Conservation (phyloP, 2,888 invertebrate genomes). For the Hypomecis punctinalis region DNA sequence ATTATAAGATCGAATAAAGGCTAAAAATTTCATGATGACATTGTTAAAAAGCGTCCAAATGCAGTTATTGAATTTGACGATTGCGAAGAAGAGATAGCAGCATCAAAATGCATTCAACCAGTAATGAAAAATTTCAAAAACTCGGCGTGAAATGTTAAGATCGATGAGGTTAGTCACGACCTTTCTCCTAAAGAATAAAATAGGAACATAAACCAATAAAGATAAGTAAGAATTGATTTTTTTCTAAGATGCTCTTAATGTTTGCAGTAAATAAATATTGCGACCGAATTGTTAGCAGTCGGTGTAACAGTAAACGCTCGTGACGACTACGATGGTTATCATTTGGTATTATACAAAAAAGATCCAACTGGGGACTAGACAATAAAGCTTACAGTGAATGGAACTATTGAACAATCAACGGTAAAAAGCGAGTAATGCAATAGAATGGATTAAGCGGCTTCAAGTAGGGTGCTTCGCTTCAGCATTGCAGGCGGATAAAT, state of each 20-base stretch:
- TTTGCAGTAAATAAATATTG: constrained; percentile 60
- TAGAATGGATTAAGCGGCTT: constrained; percentile 54
- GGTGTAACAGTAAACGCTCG: constrained; percentile 70
- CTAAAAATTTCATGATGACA: constrained; percentile 11
- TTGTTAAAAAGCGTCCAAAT: constrained; percentile 19
- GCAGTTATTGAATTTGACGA: constrained; percentile 32
- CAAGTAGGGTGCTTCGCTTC: constrained; percentile 39
- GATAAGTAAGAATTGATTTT: constrained; percentile 60
- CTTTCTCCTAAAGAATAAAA: constrained; percentile 51
- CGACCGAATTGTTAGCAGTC: constrained; percentile 60
- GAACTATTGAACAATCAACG: constrained; percentile 64
- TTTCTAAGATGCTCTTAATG: constrained; percentile 54
- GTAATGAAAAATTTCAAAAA: constrained; percentile 44
- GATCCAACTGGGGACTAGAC: constrained; percentile 59
- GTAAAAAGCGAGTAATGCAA: constrained; percentile 60
- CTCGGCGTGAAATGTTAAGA: constrained; percentile 51
- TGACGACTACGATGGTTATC: constrained; percentile 67
- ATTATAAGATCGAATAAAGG: neutral
- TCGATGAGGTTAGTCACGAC: constrained; percentile 57
- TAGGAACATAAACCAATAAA: constrained; percentile 62
- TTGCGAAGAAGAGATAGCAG: constrained; percentile 22
- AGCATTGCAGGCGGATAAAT: constrained; percentile 7
- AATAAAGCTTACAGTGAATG: constrained; percentile 60
- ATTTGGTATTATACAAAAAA: constrained; percentile 65
- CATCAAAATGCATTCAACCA: constrained; percentile 26